Evolutionary conservation across 2,113 vertebrate species (phyloP), one percentile per base, ranked within the genome.

Genomic region (Stigmatopora argus): DNA sequence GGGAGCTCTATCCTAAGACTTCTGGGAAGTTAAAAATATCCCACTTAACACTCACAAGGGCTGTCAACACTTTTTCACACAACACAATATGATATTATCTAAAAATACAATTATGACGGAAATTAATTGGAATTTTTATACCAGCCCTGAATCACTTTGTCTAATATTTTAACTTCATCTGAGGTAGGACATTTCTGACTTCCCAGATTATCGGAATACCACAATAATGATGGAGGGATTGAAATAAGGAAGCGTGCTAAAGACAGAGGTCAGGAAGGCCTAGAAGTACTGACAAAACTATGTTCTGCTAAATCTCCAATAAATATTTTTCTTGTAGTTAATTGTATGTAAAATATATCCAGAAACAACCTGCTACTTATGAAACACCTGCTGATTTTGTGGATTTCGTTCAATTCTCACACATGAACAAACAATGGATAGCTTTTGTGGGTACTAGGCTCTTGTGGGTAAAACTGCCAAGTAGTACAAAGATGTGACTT

Each of bases 181-280:
- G 8, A 19, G 9, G 10, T 45, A 6, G 7, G n/a, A 61, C 1
- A 61, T 61, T 61, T 61, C 58, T 38, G 13, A 61, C 38, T 61
- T 61, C 38, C 19, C 12, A 21, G 38, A 5, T 44, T 45, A 38
- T 61, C 44, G 38, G 7, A 61, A 45, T 45, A n/a, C 38, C 12
- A 4, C 58, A 61, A 19, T 45, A 41, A 61, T 61, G 67, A 64
- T 46, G 65, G 63, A 62, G 79, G 69, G 71, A 69, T 73, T 66
- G 70, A 75, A 74, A 80, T 67, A 73, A 78, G 74, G 85, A 69
- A 77, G 79, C 72, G 77, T 86, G 85, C 80, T 13, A 4, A 70
- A 68, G 74, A 80, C 83, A 79, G 78, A 74, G 66, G 56, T 71
- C 68, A 69, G 77, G 76, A 65, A 67, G 70, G 55, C 44, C 66